Evolutionary conservation across 2,888 invertebrate species (phyloP), one percentile per base, ranked within the genome.

Genomic region (Napeogenes sylphis): DNA sequence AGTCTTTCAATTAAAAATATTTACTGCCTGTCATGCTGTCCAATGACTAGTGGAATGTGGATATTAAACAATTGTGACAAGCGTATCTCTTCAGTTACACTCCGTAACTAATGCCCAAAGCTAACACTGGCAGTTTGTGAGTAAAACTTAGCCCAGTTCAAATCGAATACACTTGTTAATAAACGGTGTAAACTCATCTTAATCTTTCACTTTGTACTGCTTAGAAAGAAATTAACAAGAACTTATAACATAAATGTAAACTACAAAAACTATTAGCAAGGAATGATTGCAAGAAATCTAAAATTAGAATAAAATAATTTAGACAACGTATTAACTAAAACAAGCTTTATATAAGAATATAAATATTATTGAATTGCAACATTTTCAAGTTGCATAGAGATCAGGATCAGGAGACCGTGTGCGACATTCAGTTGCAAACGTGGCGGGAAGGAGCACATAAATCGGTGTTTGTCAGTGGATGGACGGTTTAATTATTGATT

Each of bases 401-500:
- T 42, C 42, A 10, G 42, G 42, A 42, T 10, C 38, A 38, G 38
- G 8, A 38, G 12, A 10, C 42, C 42, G 42, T 42, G 42, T 42
- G 51, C 10, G 30, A 51, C 51, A 30, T 51, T 51, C 51, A 5
- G 51, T 30, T 21, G 51, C 51, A 51, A 51, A 51, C 21, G 51
- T 51, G 30, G 51, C 21, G 6, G 51, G 83, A 78, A 82, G 81
- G 81, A 73, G 81, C 71, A 70, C 82, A 90, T 90, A 89, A 90
- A 90, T 90, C 88, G 90, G 88, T 79, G 87, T 90, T 89, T 87
- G 87, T 83, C 75, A 73, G 80, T 85, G 83, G 87, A 88, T 87
- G 85, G 88, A 88, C 87, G 84, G 79, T 87, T 86, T 87, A 88
- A 88, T 90, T 90, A 90, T 87, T 90, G 90, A 90, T 90, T 90